phyloP scores from a whole-genome alignment of 2,797 vertebrate genomes.

The Hippopotamyrus pictus region DNA sequence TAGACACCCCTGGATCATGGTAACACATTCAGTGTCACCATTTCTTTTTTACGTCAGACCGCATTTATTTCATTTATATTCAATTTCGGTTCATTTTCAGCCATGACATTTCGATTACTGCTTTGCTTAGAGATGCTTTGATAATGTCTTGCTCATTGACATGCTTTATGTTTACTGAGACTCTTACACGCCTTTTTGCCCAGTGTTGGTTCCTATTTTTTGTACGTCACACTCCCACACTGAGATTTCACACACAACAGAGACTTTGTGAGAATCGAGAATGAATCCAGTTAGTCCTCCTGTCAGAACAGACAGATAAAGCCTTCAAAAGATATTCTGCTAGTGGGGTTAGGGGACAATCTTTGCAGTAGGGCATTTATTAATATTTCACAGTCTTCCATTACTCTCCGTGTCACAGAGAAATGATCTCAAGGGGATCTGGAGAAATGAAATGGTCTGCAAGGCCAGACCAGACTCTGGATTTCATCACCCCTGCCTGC shows the following conservation, averaged over 20 bases:
- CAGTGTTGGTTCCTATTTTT: not conserved
- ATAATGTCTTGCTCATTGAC: not conserved
- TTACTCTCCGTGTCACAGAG: not conserved
- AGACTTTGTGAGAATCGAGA: not conserved
- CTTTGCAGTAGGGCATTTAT: constrained; percentile 1
- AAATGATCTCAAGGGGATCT: not conserved
- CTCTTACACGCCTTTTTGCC: not conserved
- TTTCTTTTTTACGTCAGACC: not conserved
- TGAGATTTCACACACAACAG: not conserved
- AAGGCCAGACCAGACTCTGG: not conserved
- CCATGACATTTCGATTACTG: not conserved
- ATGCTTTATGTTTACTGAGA: not conserved
- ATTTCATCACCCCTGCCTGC: not conserved
- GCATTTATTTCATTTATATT: not conserved
- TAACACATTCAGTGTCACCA: not conserved
- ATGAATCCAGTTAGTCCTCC: not conserved
- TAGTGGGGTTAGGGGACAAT: not conserved
- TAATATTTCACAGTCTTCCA: constrained; percentile 14
- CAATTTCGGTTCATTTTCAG: constrained; percentile 5
- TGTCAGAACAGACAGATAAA: constrained; percentile 1
- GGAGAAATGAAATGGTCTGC: not conserved
- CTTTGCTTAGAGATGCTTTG: not conserved
- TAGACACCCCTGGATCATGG: not conserved
- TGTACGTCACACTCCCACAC: not conserved
- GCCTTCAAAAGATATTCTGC: not conserved